A percentile compares a stretch with the other conserved stretches of the same genome.
Evolutionary conservation across 2,888 invertebrate genomes (phyloP).

Genomic region (Aleiodes leptofemur): DNA sequence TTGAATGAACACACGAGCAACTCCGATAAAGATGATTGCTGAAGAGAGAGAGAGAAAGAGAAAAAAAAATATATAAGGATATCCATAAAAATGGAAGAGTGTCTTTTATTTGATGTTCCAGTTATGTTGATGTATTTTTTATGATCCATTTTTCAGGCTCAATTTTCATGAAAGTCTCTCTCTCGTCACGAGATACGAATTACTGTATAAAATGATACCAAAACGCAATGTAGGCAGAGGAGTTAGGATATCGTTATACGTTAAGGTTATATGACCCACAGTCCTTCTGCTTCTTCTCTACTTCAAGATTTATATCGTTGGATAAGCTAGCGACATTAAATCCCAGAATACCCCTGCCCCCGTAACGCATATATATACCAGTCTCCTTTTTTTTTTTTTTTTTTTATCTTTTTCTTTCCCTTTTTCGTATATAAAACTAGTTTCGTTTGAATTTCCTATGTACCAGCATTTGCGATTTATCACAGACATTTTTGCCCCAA

Average conservation of each 20-base stretch:
- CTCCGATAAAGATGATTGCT: too few relatives aligned
- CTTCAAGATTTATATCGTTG: constrained; percentile 55
- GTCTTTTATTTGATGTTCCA: too few relatives aligned
- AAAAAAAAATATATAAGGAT: too few relatives aligned
- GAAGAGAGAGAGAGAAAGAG: too few relatives aligned
- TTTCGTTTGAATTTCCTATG: constrained; percentile 39
- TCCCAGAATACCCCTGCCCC: constrained; percentile 24
- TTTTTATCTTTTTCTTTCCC: neutral
- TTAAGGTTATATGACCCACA: constrained; percentile 38
- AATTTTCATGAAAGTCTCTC: constrained; percentile 14
- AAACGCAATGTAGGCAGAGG: constrained; percentile 16
- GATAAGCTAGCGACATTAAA: constrained; percentile 55
- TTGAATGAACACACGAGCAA: too few relatives aligned
- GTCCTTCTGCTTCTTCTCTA: constrained; percentile 41
- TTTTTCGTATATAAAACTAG: constrained; percentile 36
- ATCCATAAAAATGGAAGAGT: too few relatives aligned
- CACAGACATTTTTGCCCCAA: constrained; percentile 25
- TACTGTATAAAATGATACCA: constrained; percentile 24
- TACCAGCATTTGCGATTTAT: constrained; percentile 33
- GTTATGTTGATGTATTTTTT: too few relatives aligned
- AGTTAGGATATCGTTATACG: constrained; percentile 38
- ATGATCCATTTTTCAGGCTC: constrained; percentile 21
- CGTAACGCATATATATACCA: constrained; percentile 26
- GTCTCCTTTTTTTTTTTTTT: constrained; percentile 2
- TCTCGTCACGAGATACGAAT: constrained; percentile 27